Base-by-base conservation (phyloP, 2,797 vertebrate species). In the Chiroxiphia lanceolata region DNA sequence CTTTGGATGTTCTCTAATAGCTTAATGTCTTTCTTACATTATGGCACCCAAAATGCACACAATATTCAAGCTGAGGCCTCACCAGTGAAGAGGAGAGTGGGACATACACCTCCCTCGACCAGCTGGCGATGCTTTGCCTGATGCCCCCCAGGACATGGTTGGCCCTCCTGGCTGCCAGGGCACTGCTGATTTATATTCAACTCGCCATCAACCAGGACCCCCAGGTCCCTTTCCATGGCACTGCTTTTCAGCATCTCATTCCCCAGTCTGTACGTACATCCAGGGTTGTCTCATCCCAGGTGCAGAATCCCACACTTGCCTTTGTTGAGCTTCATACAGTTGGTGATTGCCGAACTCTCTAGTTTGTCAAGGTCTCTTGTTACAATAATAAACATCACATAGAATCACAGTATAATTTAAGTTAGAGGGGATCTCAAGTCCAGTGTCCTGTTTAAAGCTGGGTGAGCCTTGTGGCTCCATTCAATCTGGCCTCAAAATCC, bases 61-160 rank as follows among this genome's bases (percentile, higher is more conserved):
- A 72, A 31, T 9, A 23, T 34, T 34, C 0, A 1, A 59, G n/a
- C 18, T 23, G 21, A 71, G 25, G 25, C 29, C 0, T 0, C 12
- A 9, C 29, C 45, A 47, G 25, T 0, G 0, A n/a, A 84, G 65
- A 53, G 80, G 45, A 71, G 51, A 65, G 10, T 0, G 0, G 51
- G 38, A 84, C 38, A 40, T 33, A 23, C 38, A 14, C 59, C 59
- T 78, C n/a, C 34, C 26, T 65, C 16, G 6, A 18, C 25, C 0
- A 0, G 59, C 21, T 71, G 69, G 7, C 0, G 0, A 47, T 53
- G 59, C 38, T 72, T 10, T 14, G 29, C 25, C 80, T 71, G 51
- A 40, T 59, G 45, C 5, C 0, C 11, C 23, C 25, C 45, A 40
- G 20, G 38, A 40, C 50, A 77, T 0, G 0, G 0, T 0, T 64